Base-by-base conservation (phyloP, 2,113 vertebrate genomes). In the Pachycephala philippinensis region DNA sequence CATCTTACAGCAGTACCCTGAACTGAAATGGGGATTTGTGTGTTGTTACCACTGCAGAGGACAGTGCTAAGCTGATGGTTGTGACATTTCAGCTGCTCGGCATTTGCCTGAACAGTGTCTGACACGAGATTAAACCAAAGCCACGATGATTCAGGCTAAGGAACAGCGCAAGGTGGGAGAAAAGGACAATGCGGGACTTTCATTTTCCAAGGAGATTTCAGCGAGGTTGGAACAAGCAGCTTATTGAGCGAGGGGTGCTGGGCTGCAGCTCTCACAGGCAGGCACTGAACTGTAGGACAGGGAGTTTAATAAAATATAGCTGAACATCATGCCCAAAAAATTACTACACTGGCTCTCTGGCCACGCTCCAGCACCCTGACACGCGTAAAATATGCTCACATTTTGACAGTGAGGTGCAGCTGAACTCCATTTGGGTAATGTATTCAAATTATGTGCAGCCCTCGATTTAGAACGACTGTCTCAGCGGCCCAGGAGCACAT, bases 251-350 rank as follows among this genome's bases (percentile, higher is more conserved):
- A n/a, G 60, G 44, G 64, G 28, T 39, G 72, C 84, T 31, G 53
- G 31, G 91, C 84, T 72, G 71, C 69, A 77, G 75, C 69, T 65
- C 81, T 45, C 11, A 2, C 53, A 61, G 87, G 66, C 54, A 42
- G 20, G 50, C 59, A 59, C 26, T 24, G 15, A 81, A 49, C 49
- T 39, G 72, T 9, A 78, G 77, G 54, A 77, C 77, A 70, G 80
- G 45, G 59, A 86, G 42, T 70, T 92, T 42, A 74, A 90, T 92
- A 90, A 94, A 95, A 96, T 66, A 65, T 18, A 30, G 31, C 59
- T 81, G 66, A 88, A 69, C 49, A 77, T 88, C 54, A 35, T 44
- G 44, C 85, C 66, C 61, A 15, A 75, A 77, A 84, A 64, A 86
- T 94, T 47, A 80, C 76, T 86, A 47, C 66, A 15, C 40, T 26